Conservation (phyloP, 2,113 vertebrate genomes). For the Nycticryphes semicollaris region DNA sequence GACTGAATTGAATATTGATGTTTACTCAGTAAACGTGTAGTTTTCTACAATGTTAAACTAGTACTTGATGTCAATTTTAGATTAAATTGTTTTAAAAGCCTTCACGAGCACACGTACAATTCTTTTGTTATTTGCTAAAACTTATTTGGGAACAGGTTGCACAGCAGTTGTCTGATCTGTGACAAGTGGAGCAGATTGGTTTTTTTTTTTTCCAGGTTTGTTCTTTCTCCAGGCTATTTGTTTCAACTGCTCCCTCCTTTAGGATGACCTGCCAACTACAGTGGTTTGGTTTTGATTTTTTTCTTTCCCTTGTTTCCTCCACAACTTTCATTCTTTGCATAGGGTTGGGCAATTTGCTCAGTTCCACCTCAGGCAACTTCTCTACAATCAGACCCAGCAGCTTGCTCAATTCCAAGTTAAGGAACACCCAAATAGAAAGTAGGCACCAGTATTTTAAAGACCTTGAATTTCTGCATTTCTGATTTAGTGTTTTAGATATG, state of each 20-base stretch:
- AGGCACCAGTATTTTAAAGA: background rate
- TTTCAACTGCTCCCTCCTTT: background rate
- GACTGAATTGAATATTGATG: background rate
- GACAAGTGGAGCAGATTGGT: background rate
- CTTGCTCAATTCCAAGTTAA: background rate
- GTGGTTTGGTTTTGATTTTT: background rate
- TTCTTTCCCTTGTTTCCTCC: background rate
- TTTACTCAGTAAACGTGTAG: background rate
- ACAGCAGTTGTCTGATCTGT: background rate
- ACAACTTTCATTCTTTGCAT: background rate
- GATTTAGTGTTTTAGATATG: background rate
- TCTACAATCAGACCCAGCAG: background rate
- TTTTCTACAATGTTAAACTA: background rate
- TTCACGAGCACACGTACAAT: background rate
- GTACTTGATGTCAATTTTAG: background rate
- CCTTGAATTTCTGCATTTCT: background rate
- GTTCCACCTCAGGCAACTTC: background rate
- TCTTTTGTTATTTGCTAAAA: background rate
- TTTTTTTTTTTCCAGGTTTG: background rate
- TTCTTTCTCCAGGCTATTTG: background rate
- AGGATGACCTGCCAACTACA: background rate
- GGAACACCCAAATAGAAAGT: background rate
- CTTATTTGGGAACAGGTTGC: background rate
- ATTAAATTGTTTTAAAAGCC: background rate
- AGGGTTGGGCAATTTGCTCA: constrained; percentile 8